Evolutionary conservation across 2,888 invertebrate genomes (phyloP).

Genomic region (Drosophila affinis): DNA sequence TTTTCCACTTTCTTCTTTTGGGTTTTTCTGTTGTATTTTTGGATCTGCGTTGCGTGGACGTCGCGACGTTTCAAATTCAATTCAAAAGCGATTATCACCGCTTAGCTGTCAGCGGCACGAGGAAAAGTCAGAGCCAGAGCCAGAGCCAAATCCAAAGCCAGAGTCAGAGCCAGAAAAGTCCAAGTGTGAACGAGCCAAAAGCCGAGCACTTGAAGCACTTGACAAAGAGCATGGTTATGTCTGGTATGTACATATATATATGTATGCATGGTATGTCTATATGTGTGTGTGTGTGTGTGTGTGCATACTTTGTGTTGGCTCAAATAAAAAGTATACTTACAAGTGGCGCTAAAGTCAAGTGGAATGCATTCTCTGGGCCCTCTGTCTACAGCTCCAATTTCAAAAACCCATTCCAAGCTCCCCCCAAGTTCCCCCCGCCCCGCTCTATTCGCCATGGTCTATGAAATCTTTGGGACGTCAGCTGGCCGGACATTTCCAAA

Average conservation of each 20-base stretch:
- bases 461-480: constrained; percentile 51
- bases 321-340: constrained; percentile 74
- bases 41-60: constrained; percentile 70
- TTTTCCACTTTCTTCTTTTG: constrained; percentile 39
- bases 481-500: constrained; percentile 69
- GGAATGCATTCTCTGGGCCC: constrained; percentile 47
- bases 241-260: constrained; percentile 3
- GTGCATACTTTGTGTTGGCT: constrained; percentile 52
- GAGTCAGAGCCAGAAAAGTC: constrained; percentile 24
- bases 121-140: constrained; percentile 24
- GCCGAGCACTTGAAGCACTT: constrained; percentile 45
- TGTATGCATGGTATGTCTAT: neutral
- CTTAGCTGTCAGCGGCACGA: constrained; percentile 79
- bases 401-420: neutral
- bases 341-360: constrained; percentile 78
- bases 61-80: constrained; percentile 57
- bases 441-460: neutral
- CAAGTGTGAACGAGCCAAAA: constrained; percentile 54
- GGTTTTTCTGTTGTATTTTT: constrained; percentile 65
- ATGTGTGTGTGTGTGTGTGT: constrained; percentile 26
- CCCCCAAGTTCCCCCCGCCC: too few relatives aligned
- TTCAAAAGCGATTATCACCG: constrained; percentile 79
- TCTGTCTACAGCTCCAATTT: neutral
- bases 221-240: constrained; percentile 43
- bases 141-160: constrained; percentile 16